Conservation (phyloP, 2,113 vertebrate genomes). For the Microcebus murinus region DNA sequence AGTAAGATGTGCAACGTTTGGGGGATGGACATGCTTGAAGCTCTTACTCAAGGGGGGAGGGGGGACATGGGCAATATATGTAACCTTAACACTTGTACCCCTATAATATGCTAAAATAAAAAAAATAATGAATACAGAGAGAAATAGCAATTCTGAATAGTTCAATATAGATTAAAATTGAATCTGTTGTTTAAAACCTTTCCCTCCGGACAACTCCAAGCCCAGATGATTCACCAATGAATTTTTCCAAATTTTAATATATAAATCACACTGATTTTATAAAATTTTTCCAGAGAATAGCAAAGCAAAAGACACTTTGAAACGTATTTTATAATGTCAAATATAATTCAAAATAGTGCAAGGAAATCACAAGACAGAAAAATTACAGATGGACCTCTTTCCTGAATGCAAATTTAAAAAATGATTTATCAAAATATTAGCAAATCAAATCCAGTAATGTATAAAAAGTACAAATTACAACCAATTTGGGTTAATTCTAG, state of each 20-base stretch:
- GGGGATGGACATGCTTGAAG: too few relatives aligned
- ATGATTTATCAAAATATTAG: slow-evolving; percentile 35
- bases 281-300: neutral
- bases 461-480: slow-evolving; percentile 13
- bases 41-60: too few relatives aligned
- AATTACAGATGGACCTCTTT: neutral
- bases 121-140: neutral
- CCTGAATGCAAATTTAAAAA: neutral
- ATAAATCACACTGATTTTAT: neutral
- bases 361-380: slow-evolving; percentile 12
- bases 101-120: too few relatives aligned
- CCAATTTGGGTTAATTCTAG: neutral
- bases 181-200: slow-evolving; percentile 15
- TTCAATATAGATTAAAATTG: neutral
- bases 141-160: slow-evolving; percentile 33
- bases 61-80: too few relatives aligned
- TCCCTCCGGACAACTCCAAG: neutral
- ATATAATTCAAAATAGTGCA: slow-evolving; percentile 30
- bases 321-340: neutral
- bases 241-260: slow-evolving; percentile 44
- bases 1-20: too few relatives aligned
- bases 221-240: neutral
- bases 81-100: too few relatives aligned
- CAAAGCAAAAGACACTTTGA: slow-evolving; percentile 17
- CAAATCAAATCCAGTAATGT: slow-evolving; percentile 21